Evolutionary conservation across 37 sponge, comb jelly and placozoan species (phyloP).

Genomic region (Beroe ovata): DNA sequence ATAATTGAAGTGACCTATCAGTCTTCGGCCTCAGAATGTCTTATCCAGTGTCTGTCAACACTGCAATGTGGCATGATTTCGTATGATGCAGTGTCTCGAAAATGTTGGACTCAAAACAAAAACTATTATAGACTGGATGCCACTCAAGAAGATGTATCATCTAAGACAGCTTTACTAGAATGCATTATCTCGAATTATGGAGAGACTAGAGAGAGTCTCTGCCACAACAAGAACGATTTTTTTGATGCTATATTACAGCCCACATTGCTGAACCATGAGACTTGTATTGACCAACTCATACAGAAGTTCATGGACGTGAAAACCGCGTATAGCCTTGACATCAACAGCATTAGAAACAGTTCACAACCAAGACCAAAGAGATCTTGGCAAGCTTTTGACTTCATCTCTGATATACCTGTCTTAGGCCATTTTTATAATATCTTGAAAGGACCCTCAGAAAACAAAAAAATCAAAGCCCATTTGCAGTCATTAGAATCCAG

Average conservation of each 20-base stretch:
- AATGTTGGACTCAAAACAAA: not conserved
- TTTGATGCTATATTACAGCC: not conserved
- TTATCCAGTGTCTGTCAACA: not conserved
- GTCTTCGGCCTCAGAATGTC: not conserved
- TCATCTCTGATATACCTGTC: not conserved
- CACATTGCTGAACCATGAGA: not conserved
- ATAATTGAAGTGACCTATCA: not conserved
- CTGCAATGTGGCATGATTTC: not conserved
- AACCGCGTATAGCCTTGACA: not conserved
- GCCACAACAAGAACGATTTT: not conserved
- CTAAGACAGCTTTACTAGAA: not conserved
- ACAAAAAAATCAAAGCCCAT: slow-evolving; percentile 7
- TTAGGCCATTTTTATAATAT: slow-evolving; percentile 9
- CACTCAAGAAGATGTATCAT: not conserved
- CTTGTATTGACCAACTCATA: not conserved
- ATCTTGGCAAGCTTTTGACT: slow-evolving; percentile 6
- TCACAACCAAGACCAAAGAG: no score
- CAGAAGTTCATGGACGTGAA: not conserved
- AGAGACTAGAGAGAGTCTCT: not conserved
- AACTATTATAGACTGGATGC: not conserved
- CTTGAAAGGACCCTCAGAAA: slow-evolving; percentile 34
- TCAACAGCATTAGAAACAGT: no score
- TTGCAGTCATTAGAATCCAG: not conserved
- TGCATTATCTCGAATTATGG: not conserved
- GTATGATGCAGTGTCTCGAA: not conserved